phyloP scores from a whole-genome alignment of 1,140 invertebrate species.

The Euura saliciscinereae region DNA sequence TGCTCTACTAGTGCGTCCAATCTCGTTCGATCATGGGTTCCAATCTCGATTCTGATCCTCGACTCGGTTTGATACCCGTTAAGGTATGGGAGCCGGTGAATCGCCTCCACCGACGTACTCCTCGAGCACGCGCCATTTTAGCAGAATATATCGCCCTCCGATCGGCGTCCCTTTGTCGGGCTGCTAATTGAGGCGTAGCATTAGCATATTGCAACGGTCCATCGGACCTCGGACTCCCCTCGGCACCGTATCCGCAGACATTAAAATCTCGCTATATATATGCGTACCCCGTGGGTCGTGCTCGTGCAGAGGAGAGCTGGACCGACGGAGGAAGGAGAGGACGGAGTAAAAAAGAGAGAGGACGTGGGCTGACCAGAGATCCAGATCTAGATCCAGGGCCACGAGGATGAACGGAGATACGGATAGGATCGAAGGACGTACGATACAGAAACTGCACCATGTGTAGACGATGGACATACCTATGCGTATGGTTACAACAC shows the following conservation, averaged over 20 bases:
- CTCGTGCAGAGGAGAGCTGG: slow-evolving; percentile 9
- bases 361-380: too few species aligned
- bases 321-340: too few species aligned
- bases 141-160: not conserved
- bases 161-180: not conserved
- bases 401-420: too few species aligned
- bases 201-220: not conserved
- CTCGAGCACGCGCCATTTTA: not conserved
- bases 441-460: too few species aligned
- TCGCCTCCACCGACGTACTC: too few species aligned
- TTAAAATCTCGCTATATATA: slow-evolving; percentile 14
- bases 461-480: too few species aligned
- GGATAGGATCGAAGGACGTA: too few species aligned
- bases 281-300: slow-evolving; percentile 22
- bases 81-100: not conserved
- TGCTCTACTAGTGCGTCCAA: not conserved
- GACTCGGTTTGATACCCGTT: not conserved
- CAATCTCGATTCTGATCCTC: not conserved
- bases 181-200: not conserved
- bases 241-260: not conserved
- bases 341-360: too few species aligned
- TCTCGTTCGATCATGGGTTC: not conserved
- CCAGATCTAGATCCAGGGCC: too few species aligned
- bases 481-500: too few species aligned
- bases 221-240: not conserved